Percentiles rank a stretch among this genome's conserved stretches.
phyloP scores from a whole-genome alignment of 2,888 invertebrate genomes.

The Trachelus troglodyta region DNA sequence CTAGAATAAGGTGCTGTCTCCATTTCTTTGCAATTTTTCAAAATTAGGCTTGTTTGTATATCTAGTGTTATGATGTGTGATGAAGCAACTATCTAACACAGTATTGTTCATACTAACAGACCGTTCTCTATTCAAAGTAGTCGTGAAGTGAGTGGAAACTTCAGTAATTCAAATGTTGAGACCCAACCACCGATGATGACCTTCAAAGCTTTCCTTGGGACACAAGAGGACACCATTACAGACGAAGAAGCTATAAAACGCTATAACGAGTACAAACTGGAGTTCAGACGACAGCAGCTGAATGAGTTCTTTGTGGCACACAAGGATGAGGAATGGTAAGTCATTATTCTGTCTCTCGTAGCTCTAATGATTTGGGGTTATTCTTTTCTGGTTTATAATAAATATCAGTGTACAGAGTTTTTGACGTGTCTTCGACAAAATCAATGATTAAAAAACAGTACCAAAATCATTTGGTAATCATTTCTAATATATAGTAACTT shows the following conservation, averaged over 20 bases:
- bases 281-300: conserved; percentile 95
- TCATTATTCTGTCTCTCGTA: conserved; percentile 27
- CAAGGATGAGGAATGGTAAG: conserved; percentile 99
- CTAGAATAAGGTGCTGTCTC: conserved; percentile 49
- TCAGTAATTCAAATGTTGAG: conserved; percentile 68
- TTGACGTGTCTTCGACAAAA: not conserved
- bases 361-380: not conserved
- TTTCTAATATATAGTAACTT: not conserved
- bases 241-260: conserved; percentile 96
- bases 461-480: not conserved
- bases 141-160: conserved; percentile 61
- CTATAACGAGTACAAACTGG: conserved; percentile 98
- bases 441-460: not conserved
- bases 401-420: not conserved
- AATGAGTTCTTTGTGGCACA: conserved; percentile 99
- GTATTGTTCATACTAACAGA: not conserved
- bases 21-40: not conserved
- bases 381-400: not conserved
- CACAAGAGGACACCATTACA: conserved; percentile 97
- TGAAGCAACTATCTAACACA: not conserved
- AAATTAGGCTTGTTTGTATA: not conserved
- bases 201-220: conserved; percentile 94
- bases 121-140: conserved; percentile 29
- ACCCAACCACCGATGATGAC: conserved; percentile 97
- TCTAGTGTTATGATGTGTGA: not conserved